These are phyloP conservation scores for Styela plicata DNA, from an alignment of 23 tunicate species.

Conservation along the genomic window DNA sequence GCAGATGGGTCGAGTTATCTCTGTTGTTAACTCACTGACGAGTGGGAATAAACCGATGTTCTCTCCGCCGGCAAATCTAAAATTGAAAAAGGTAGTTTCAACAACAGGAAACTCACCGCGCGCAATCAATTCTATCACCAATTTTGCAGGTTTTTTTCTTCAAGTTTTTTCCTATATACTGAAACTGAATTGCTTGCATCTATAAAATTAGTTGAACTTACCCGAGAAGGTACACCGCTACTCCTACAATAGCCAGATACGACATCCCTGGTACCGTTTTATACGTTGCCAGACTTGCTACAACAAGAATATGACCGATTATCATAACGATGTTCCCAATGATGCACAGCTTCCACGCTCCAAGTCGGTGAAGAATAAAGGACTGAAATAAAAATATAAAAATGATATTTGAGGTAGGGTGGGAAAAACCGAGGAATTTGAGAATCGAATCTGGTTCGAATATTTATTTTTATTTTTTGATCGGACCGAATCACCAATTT, in stretches of 20 bases:
- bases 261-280: conserved; percentile 31
- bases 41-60: conserved; percentile 54
- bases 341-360: conserved; percentile 18
- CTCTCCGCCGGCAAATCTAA: conserved; percentile 56
- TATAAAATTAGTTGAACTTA: conserved; percentile 48
- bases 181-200: no score
- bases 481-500: no score
- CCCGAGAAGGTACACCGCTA: conserved; percentile 42
- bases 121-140: no score
- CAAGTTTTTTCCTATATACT: no score
- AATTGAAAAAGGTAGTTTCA: conserved; percentile 5
- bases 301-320: conserved; percentile 18
- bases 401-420: no score
- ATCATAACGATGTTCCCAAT: conserved; percentile 9
- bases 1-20: conserved; percentile 59
- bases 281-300: conserved; percentile 1
- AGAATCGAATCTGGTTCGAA: no score
- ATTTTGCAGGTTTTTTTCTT: no score
- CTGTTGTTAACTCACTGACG: conserved; percentile 49
- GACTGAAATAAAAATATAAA: no score
- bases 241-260: conserved; percentile 41
- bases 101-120: not conserved
- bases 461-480: no score
- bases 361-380: conserved; percentile 11
- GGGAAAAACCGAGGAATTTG: no score